Evolutionary conservation across 2,888 invertebrate species (phyloP).

Genomic region (Cataglyphis albicans): DNA sequence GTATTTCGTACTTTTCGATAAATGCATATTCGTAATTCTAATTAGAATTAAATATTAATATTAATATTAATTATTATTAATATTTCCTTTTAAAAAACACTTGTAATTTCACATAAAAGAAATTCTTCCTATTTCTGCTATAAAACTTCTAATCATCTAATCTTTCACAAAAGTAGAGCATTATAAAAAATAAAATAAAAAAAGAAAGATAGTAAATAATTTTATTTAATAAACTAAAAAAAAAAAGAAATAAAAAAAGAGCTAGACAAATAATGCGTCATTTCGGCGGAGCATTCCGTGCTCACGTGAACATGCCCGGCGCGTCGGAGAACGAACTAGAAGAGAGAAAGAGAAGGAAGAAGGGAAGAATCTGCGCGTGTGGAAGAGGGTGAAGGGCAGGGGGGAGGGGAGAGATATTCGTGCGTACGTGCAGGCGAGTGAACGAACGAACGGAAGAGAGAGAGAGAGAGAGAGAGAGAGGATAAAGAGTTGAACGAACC

Average conservation of each 20-base stretch:
- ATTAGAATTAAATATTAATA: too few relatives aligned
- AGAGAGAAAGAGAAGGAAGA: constrained; percentile 50
- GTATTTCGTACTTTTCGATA: constrained; percentile 17
- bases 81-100: not conserved
- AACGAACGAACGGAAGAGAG: constrained; percentile 1
- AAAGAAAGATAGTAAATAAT: not conserved
- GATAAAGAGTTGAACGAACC: constrained; percentile 83
- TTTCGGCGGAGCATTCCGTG: constrained; percentile 59
- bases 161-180: not conserved
- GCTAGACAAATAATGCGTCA: constrained; percentile 55
- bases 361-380: constrained; percentile 55
- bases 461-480: too few relatives aligned
- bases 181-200: not conserved
- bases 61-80: too few relatives aligned
- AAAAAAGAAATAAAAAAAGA: constrained; percentile 25
- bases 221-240: not conserved
- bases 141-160: not conserved
- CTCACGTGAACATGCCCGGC: constrained; percentile 53
- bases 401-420: constrained; percentile 18
- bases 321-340: constrained; percentile 6
- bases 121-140: not conserved
- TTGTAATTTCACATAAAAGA: not conserved
- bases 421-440: constrained; percentile 52
- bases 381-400: not conserved
- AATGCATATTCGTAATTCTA: not conserved